phyloP scores from a whole-genome alignment of 2,797 vertebrate genomes.

The Sebastes paucispinis region DNA sequence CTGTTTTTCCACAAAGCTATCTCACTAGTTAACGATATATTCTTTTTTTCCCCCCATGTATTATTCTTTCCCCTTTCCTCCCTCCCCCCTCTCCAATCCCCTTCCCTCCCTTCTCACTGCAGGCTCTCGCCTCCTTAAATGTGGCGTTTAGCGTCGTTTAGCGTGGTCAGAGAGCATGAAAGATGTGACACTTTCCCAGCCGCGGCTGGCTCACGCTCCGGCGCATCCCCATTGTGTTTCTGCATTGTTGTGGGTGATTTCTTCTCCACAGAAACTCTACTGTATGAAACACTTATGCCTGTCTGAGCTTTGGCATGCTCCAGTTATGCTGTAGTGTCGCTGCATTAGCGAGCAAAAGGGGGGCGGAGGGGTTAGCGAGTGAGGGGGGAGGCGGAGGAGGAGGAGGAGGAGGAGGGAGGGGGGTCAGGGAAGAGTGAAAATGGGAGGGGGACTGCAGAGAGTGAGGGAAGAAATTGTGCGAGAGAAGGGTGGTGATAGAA shows the following conservation, averaged over 20 bases:
- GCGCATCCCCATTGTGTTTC: constrained; percentile 79
- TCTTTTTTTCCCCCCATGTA: background rate
- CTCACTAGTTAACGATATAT: constrained; percentile 32
- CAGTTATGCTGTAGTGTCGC: constrained; percentile 82
- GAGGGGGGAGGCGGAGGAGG: background rate
- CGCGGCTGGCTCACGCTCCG: constrained; percentile 76
- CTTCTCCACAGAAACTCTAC: constrained; percentile 75
- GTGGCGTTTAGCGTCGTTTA: constrained; percentile 83
- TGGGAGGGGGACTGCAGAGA: constrained; percentile 72
- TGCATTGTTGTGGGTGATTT: constrained; percentile 83
- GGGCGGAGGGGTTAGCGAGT: constrained; percentile 21
- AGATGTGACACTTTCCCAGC: constrained; percentile 85
- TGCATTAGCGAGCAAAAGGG: constrained; percentile 71
- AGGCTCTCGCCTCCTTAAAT: constrained; percentile 77
- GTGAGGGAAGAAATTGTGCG: constrained; percentile 56
- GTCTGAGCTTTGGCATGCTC: constrained; percentile 88
- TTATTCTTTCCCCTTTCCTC: constrained; percentile 13
- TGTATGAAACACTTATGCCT: constrained; percentile 86
- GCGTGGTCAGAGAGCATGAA: constrained; percentile 85
- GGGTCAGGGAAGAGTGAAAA: constrained; percentile 62
- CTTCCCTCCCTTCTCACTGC: constrained; percentile 49
- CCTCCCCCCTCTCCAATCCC: background rate
- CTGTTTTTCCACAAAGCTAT: constrained; percentile 42
- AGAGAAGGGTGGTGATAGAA: constrained; percentile 47
- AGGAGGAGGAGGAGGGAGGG: background rate